These are phyloP conservation scores for Myotis brandtii DNA, from an alignment of 2,113 vertebrate species.

Conservation along the genomic window DNA sequence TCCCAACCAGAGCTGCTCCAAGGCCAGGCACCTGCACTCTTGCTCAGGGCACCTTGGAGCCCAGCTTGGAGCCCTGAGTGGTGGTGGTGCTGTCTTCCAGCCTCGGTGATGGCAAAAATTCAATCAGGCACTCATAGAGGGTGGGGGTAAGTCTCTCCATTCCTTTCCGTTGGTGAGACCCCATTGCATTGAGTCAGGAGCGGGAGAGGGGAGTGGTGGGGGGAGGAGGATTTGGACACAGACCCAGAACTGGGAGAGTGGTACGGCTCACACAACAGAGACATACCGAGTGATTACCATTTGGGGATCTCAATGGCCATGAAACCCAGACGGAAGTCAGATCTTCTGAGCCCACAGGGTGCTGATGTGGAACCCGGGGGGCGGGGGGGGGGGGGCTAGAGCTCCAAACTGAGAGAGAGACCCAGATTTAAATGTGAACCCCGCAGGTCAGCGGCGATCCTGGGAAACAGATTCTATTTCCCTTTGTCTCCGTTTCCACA, in stretches of 20 bases:
- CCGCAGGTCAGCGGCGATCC: not conserved
- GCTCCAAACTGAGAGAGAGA: not conserved
- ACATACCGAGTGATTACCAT: not conserved
- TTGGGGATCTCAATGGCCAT: not conserved
- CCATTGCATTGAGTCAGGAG: not conserved
- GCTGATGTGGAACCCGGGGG: too few relatives aligned
- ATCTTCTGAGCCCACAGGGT: not conserved
- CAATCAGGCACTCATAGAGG: accelerated
- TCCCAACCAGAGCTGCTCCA: not conserved
- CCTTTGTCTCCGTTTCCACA: not conserved
- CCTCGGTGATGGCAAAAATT: not conserved
- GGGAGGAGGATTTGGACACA: not conserved
- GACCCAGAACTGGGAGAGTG: not conserved
- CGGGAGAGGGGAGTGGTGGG: too few relatives aligned
- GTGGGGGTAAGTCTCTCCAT: accelerated
- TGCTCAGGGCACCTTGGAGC: too few relatives aligned
- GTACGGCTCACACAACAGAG: not conserved
- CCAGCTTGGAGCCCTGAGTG: not conserved
- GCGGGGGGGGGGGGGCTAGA: too few relatives aligned
- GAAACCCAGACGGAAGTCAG: not conserved
- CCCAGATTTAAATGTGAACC: not conserved
- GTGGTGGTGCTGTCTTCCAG: not conserved
- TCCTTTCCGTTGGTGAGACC: not conserved
- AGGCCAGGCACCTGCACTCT: accelerated
- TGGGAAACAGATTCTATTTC: not conserved